Base-by-base conservation (phyloP, 2,888 invertebrate species). In the Dicranocentrus wangi region DNA sequence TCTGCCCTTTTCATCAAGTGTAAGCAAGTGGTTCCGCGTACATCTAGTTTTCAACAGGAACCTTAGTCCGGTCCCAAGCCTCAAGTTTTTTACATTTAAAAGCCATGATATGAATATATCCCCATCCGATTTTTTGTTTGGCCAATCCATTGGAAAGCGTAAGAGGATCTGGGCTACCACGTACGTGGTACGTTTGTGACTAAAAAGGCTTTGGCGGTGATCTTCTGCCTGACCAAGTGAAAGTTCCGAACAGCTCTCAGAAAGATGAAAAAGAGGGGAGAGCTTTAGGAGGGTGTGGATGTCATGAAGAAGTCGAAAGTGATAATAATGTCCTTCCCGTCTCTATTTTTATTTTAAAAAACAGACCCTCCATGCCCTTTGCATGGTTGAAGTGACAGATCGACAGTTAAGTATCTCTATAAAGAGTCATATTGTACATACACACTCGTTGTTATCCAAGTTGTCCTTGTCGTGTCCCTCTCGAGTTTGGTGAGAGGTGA, bases 141-240 rank as follows among this genome's bases (percentile, higher is more conserved):
- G 1, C 25, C 28, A 15, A 47, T 63, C 63, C n/a, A n/a, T n/a
- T n/a, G 63, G 53, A 32, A 51, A 39, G 42, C 55, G 66, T 19
- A 28, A 42, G 55, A 75, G 55, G 66, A 75, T 75, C 75, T 66
- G 66, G 75, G 42, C 66, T 65, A 75, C 75, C 66, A 75, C 75
- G 75, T 75, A 55, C 53, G 27, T 70, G 70, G 51, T 28, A 32
- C 58, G 10, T 23, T 55, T 25, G 23, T 13, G 39, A 39, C n/a
- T n/a, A n/a, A n/a, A n/a, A n/a, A n/a, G n/a, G 28, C n/a, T 27
- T 23, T 58, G 61, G 28, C 43, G 70, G 25, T 60, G 70, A 70
- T 70, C 71, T 21, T 71, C 27, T 60, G 53, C 21, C 5, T 25
- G 55, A 25, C 55, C 23, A 25, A 25, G 8, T 55, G 47, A 28